Base-by-base conservation (phyloP, 2,888 invertebrate genomes). In the Ctenicera cuprea region DNA sequence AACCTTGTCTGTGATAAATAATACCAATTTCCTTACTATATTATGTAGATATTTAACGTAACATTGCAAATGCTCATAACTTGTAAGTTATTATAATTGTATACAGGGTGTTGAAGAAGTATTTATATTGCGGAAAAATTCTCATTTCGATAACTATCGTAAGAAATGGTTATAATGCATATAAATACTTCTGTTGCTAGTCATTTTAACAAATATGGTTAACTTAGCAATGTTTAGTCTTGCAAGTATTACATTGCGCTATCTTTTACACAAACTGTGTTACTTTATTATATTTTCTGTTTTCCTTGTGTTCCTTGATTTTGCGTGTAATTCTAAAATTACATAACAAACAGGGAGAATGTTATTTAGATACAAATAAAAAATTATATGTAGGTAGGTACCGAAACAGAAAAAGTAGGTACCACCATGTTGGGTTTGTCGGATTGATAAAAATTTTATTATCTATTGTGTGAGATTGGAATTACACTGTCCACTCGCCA, bases 1-100 rank as follows among this genome's bases (percentile, higher is more conserved):
- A 83, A 87, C 86, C 86, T 85, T 85, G 85, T 86, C 87, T 87
- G 87, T 87, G 87, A 87, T 86, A 86, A 82, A 83, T 81, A 85
- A 87, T 86, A 86, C 86, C 86, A 86, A 86, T 86, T 86, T 86
- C 85, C 85, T 85, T 78, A 79, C 33, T 73, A 76, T 79, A 73
- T 77, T 76, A 76, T 71, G 64, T 74, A 71, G 63, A 74, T 70
- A 70, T 76, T 62, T 76, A 71, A 69, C 62, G 66, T 67, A 71
- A 76, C 71, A 72, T 76, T 71, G 43, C 69, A 70, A 66, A 74
- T 77, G 78, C 77, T 77, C 78, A 78, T 78, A 74, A 57, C 74
- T 26, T 76, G 76, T 78, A 74, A 59, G 45, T 75, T 68, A 68
- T 50, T 64, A 38, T 67, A 71, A 74, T 71, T 77, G 59, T 71